Evolutionary conservation across 37 sponge, comb jelly and placozoan species (phyloP), one percentile per base, ranked within the genome.

Genomic region (Bolinopsis microptera): DNA sequence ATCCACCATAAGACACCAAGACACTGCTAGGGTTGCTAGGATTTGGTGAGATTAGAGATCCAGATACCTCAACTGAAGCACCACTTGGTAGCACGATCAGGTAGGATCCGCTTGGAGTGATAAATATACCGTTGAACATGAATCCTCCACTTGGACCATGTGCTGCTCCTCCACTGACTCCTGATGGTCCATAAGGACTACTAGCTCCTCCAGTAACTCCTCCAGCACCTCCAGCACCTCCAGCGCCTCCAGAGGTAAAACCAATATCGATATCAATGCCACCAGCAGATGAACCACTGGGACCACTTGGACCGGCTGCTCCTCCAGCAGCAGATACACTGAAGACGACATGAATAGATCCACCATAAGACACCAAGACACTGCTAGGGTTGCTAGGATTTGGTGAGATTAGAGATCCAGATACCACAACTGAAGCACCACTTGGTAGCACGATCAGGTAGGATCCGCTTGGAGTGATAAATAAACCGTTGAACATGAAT

Each of bases 161-260:
- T 72, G 9, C 61, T 48, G 61, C 61, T 48, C 13, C 61, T 18
- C 61, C 61, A 13, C 13, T 48, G 9, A 48, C 13, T 72, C 75
- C 75, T 23, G 75, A 72, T 23, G 75, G 75, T 72, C 75, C 75
- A 72, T n/a, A 72, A 28, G 75, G 75, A 72, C 75, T 28, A 24
- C 75, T n/a, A 24, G 75, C 75, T 30, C 31, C 31, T 72, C 75
- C 75, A n/a, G 31, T 72, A 72, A 28, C 75, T 23, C 75, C 75
- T 24, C 75, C 75, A 8, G 75, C 22, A 23, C 75, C 75, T 3
- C 3, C 5, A 30, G 75, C 31, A 28, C 75, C 31, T 30, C 75
- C 75, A 72, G 75, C 13, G 3, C 75, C 75, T 72, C 75, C 75
- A 28, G 75, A 8, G 5, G 31, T 28, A 3, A 72, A 23, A 21